phyloP scores from a whole-genome alignment of 2,888 invertebrate species.

The Rutpela maculata region DNA sequence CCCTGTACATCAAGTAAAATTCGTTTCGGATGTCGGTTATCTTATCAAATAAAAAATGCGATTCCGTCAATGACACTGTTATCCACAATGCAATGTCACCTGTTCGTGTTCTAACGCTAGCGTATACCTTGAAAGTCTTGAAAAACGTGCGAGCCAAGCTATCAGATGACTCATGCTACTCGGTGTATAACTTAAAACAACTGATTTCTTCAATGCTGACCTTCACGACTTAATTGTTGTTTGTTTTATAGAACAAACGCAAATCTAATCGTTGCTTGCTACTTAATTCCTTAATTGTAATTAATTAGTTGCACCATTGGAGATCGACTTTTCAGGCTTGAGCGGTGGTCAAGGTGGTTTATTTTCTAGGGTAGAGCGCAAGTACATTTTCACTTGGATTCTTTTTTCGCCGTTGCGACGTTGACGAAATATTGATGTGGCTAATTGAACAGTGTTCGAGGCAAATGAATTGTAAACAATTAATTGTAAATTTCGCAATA shows the following conservation, averaged over 20 bases:
- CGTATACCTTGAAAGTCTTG: conserved; percentile 2
- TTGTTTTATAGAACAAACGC: conserved; percentile 27
- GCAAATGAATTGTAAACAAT: too few species aligned
- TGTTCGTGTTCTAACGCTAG: not conserved
- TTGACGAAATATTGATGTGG: too few species aligned
- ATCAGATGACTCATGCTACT: conserved; percentile 21
- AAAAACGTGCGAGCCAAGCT: conserved; percentile 13
- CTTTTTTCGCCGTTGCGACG: too few species aligned
- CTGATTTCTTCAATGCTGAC: conserved; percentile 34
- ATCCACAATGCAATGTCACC: conserved; percentile 12
- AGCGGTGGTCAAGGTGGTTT: not conserved
- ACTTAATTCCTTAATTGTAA: not conserved
- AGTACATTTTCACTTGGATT: too few species aligned
- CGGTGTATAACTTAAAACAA: conserved; percentile 7
- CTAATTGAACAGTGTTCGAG: too few species aligned
- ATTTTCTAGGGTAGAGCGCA: too few species aligned
- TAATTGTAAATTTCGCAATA: too few species aligned
- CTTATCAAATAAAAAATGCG: too few species aligned
- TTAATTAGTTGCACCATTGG: conserved; percentile 25
- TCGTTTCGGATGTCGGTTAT: too few species aligned
- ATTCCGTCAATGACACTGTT: conserved; percentile 15
- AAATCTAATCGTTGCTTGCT: not conserved
- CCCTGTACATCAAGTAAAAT: too few species aligned
- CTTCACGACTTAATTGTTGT: conserved; percentile 36
- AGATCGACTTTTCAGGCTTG: not conserved